Conservation (phyloP, 2,113 vertebrate genomes). For the Chlorodrepanis virens region DNA sequence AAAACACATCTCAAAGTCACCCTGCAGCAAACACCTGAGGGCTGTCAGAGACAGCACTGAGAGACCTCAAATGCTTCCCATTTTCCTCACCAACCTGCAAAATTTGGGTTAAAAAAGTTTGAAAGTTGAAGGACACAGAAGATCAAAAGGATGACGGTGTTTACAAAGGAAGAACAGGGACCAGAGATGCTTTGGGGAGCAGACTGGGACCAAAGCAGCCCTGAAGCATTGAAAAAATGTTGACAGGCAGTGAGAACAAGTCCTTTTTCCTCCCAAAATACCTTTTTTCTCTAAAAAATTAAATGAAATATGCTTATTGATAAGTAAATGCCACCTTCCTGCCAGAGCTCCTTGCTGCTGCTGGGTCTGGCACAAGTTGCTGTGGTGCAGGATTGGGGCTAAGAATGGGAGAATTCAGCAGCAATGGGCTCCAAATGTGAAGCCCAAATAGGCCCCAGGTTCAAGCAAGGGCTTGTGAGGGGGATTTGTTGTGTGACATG, state of each 20-base stretch:
- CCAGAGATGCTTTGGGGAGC: neutral
- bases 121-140: neutral
- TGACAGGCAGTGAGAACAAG: neutral
- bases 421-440: neutral
- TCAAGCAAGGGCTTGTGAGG: neutral
- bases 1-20: neutral
- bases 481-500: neutral
- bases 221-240: neutral
- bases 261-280: neutral
- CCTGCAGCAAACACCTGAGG: neutral
- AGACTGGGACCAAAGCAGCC: neutral
- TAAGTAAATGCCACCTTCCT: neutral
- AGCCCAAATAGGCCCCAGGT: neutral
- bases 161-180: neutral
- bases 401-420: neutral
- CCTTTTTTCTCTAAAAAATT: neutral
- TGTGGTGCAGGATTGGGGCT: neutral
- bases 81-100: neutral
- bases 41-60: neutral
- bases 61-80: neutral
- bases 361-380: neutral
- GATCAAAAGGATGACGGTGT: neutral
- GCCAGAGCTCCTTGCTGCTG: fast-evolving
- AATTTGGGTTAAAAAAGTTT: neutral
- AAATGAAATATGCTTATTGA: neutral